A percentile compares a stretch with the other conserved stretches of the same genome.
Evolutionary conservation across 2,113 vertebrate species (phyloP).

Genomic region (Andinoacara biseriatus): DNA sequence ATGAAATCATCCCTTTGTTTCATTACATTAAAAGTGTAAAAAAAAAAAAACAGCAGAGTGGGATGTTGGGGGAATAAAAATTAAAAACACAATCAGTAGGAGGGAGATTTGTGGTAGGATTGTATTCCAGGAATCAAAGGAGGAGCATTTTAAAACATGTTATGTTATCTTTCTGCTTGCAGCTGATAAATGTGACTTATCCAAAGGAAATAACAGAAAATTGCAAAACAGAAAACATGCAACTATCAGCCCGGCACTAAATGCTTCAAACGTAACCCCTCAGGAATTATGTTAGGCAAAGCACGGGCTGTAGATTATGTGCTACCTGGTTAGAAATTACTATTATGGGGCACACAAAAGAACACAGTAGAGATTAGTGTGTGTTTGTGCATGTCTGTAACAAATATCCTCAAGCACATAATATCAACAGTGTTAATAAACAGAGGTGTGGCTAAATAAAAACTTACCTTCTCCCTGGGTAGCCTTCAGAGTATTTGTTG

Average conservation of each 20-base stretch:
- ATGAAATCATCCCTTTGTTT: slow-evolving; percentile 40
- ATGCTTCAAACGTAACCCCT: slow-evolving; percentile 39
- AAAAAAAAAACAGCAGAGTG: slow-evolving; percentile 31
- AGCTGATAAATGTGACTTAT: slow-evolving; percentile 52
- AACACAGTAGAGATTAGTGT: slow-evolving; percentile 18
- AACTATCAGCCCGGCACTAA: slow-evolving; percentile 28
- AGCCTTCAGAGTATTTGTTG: slow-evolving; percentile 96
- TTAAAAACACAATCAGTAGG: slow-evolving; percentile 11
- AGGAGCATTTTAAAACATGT: slow-evolving; percentile 33
- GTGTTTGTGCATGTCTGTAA: slow-evolving; percentile 18
- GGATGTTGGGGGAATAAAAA: neutral
- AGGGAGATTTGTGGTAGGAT: slow-evolving; percentile 33
- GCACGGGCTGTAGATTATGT: slow-evolving; percentile 40
- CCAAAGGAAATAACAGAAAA: slow-evolving; percentile 21
- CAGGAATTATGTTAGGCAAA: slow-evolving; percentile 21
- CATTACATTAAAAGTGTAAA: slow-evolving; percentile 52
- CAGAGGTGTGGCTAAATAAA: slow-evolving; percentile 71
- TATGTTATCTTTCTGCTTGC: slow-evolving; percentile 25
- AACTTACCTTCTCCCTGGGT: slow-evolving; percentile 91
- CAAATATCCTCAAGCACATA: slow-evolving; percentile 46
- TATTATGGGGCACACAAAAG: slow-evolving; percentile 3
- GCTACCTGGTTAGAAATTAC: slow-evolving; percentile 25
- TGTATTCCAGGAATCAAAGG: slow-evolving; percentile 43
- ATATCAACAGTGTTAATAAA: slow-evolving; percentile 51
- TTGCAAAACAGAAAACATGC: slow-evolving; percentile 24